Evolutionary conservation across 2,113 vertebrate genomes (phyloP).

Genomic region (Syngnathus floridae): DNA sequence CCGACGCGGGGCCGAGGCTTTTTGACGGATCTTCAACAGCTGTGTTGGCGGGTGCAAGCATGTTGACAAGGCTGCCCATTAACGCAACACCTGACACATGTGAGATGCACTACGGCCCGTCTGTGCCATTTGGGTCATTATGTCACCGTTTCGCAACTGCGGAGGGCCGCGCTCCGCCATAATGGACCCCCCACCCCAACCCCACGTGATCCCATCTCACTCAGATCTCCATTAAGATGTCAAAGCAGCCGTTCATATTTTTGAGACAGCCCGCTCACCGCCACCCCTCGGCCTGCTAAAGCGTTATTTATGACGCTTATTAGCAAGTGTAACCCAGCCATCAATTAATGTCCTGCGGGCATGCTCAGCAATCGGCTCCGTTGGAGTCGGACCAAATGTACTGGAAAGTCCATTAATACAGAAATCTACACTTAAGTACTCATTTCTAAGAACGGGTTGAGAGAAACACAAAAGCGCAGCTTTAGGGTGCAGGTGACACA

Average conservation of each 20-base stretch:
- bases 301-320: constrained; percentile 74
- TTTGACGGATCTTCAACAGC: constrained; percentile 68
- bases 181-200: constrained; percentile 61
- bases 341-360: constrained; percentile 71
- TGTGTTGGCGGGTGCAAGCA: constrained; percentile 59
- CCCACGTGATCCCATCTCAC: constrained; percentile 64
- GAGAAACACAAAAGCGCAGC: constrained; percentile 30
- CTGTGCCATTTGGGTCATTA: constrained; percentile 40
- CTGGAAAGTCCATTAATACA: constrained; percentile 70
- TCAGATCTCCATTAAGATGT: constrained; percentile 72
- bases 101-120: constrained; percentile 41
- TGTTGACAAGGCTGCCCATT: constrained; percentile 64
- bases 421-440: constrained; percentile 56
- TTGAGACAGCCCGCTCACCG: constrained; percentile 50
- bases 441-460: constrained; percentile 50
- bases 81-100: constrained; percentile 55
- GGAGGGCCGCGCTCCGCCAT: constrained; percentile 29
- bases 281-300: constrained; percentile 62
- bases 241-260: constrained; percentile 64
- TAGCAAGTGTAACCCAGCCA: constrained; percentile 69
- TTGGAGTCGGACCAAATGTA: constrained; percentile 69
- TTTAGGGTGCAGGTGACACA: constrained; percentile 7
- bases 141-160: constrained; percentile 33
- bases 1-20: constrained; percentile 37
- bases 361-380: constrained; percentile 65